phyloP scores from a whole-genome alignment of 2,888 invertebrate species.

The Lycophotia porphyrea region DNA sequence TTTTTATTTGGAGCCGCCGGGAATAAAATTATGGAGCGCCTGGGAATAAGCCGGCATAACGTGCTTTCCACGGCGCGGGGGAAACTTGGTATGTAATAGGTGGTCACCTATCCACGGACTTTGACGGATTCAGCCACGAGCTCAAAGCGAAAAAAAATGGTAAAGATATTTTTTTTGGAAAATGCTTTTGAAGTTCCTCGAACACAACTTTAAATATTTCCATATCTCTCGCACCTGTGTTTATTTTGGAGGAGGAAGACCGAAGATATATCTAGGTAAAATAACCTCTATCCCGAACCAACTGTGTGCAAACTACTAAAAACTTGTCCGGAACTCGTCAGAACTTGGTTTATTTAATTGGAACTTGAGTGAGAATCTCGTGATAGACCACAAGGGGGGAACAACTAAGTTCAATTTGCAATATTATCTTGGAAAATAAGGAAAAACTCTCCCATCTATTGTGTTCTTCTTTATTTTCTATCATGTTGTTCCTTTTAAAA shows the following conservation, averaged over 20 bases:
- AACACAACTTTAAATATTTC: not conserved
- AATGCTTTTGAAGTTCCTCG: not conserved
- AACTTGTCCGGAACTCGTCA: not conserved
- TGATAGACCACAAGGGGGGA: not conserved
- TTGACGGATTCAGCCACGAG: too few relatives aligned
- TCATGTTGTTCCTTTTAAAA: too few relatives aligned
- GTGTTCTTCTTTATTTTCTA: too few relatives aligned
- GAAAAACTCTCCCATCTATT: not conserved
- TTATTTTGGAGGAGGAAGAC: not conserved
- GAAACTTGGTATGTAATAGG: too few relatives aligned
- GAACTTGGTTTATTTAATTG: not conserved
- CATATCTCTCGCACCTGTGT: not conserved
- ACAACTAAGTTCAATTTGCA: not conserved
- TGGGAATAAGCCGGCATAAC: too few relatives aligned
- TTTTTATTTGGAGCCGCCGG: too few relatives aligned
- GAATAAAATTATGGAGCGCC: too few relatives aligned
- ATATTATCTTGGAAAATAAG: not conserved
- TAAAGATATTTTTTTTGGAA: not conserved
- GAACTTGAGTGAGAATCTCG: not conserved
- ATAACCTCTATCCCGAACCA: not conserved
- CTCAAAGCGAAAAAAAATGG: not conserved
- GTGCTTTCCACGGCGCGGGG: too few relatives aligned
- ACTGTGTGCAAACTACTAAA: not conserved
- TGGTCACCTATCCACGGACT: too few relatives aligned
- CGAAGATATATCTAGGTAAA: not conserved